Evolutionary conservation across 2,888 invertebrate genomes (phyloP), one percentile per base, ranked within the genome.

Genomic region (Tenthredo mesomela): DNA sequence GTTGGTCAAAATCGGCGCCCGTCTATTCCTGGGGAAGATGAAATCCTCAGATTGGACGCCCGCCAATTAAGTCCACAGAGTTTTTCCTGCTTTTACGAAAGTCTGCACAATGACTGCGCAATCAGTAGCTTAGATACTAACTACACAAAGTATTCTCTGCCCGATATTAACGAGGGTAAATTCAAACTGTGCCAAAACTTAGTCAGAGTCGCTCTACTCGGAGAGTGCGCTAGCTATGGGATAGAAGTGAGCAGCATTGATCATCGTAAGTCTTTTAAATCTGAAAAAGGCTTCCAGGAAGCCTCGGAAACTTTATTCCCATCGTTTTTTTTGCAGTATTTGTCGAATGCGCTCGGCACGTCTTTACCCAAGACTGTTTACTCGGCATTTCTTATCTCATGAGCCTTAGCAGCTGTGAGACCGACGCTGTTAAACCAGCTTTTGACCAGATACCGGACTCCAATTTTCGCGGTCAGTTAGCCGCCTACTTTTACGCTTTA

Each of bases 331-430:
- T 92, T 90, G 25, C 87, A 94, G 94, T 95, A 47, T 89, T 95
- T 75, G 88, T 94, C 29, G 93, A 95, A 88, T 92, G 95, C 84
- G 94, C 94, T 12, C 92, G 93, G 85, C 91, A 93, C 85, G 92
- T 93, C 12, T 89, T 95, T 75, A 90, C 93, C 25, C 94, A 94
- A 89, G 95, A 95, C 87, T 93, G 94, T 88, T 90, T 93, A 1
- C 90, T 95, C 65, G 94, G 95, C 18, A 89, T 95, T 85, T 93
- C 94, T 1, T 94, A 94, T 89, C 92, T 95, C 29, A 88, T 95
- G 85, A 93, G 94, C 80, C 87, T 95, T 47, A 89, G 93, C 40
- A 89, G 88, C 50, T 82, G 87, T 50, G 86, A 93, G 90, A 86
- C 89, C 47, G 75, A 85, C 12, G 88, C 88, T 43, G 87, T 89